Base-by-base conservation (phyloP, 2,888 invertebrate genomes). In the Antheraea yamamai region DNA sequence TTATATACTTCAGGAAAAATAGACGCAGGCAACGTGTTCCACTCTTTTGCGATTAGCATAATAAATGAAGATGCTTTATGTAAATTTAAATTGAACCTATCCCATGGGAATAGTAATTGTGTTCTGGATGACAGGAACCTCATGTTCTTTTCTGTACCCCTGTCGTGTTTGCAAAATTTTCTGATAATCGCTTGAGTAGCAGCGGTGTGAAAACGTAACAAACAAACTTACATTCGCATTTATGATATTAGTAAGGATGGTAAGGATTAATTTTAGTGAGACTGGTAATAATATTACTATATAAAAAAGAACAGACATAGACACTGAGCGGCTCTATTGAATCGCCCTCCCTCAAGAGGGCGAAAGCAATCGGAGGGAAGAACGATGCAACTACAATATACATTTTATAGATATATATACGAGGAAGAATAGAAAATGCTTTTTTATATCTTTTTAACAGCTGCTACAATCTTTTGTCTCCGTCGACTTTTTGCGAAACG, bases 351-450 rank as follows among this genome's bases (percentile, higher is more conserved):
- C 85, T 84, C 81, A 79, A 81, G 81, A 84, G 84, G 83, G 84
- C 79, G 85, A 87, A 86, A 84, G 84, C 79, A 81, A 83, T 78
- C 77, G 80, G 83, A 83, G 82, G 83, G 82, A 81, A 79, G 82
- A 84, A 79, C 83, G 85, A 87, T 88, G 89, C 88, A 89, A 90
- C 91, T 90, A 88, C 82, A 85, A 87, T 85, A 84, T 88, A 87
- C 89, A 88, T 84, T 88, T 86, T 86, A 81, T 81, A 86, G 84
- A 86, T 85, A 85, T 81, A 81, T 84, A 79, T 80, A 76, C 80
- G 64, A 78, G 72, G 78, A 84, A 83, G 82, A 87, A 85, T 83
- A 84, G 83, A 86, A 83, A 75, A 73, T 72, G 76, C 77, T 81
- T 85, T 85, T 87, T 86, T 86, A 82, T 81, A 79, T 82, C 80